Evolutionary conservation across 2,888 invertebrate species (phyloP).

Genomic region (Megaustenia siamemsis): DNA sequence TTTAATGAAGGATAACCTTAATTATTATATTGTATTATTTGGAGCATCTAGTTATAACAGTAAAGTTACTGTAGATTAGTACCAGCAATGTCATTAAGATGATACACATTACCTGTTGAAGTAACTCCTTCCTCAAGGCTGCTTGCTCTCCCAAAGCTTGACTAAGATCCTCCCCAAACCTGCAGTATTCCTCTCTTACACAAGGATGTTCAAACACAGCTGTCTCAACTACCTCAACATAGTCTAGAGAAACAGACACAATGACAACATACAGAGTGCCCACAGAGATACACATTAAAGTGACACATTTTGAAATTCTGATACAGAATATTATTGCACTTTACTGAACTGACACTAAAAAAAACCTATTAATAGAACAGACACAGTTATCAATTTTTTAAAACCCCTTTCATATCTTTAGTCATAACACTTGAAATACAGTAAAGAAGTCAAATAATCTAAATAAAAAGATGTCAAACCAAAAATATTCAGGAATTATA

Average conservation of each 20-base stretch:
- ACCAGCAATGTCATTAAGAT: neutral
- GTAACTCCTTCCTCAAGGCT: conserved; percentile 85
- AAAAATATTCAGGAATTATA: too few relatives aligned
- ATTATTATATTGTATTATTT: too few relatives aligned
- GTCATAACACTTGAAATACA: too few relatives aligned
- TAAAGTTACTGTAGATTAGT: too few relatives aligned
- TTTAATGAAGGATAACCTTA: too few relatives aligned
- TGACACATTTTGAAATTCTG: neutral
- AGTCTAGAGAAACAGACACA: conserved; percentile 1
- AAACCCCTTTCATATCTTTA: too few relatives aligned
- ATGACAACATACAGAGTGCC: neutral
- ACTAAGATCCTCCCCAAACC: conserved; percentile 68
- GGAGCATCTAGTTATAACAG: too few relatives aligned
- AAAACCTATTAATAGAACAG: too few relatives aligned
- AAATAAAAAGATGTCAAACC: too few relatives aligned
- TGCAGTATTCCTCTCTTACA: conserved; percentile 37
- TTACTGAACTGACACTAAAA: neutral
- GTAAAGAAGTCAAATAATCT: too few relatives aligned
- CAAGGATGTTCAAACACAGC: conserved; percentile 32
- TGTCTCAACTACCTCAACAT: conserved; percentile 36
- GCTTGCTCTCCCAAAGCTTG: conserved; percentile 72
- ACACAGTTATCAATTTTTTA: too few relatives aligned
- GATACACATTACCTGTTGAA: conserved; percentile 83
- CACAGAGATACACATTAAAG: neutral
- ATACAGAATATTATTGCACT: too few relatives aligned